Evolutionary conservation across 2,113 vertebrate species (phyloP), one percentile per base, ranked within the genome.

Genomic region (Thymallus thymallus): DNA sequence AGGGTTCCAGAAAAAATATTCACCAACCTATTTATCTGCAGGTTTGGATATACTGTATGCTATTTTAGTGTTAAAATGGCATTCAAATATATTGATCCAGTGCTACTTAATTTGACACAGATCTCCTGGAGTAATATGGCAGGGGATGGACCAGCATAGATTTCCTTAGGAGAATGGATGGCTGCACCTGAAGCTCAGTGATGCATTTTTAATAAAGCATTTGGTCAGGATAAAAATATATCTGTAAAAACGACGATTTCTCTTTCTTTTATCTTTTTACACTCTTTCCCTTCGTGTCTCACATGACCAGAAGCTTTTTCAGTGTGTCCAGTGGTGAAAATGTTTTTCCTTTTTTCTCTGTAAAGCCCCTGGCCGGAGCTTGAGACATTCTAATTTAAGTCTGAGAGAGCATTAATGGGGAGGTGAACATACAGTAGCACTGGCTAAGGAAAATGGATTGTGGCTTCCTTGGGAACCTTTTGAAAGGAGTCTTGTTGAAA

Each of bases 401-500:
- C 69, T 68, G 79, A 77, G 69, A 82, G 82, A 78, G 82, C 80
- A 84, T 30, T 80, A 83, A 81, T 78, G 77, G 75, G 80, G 75
- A 76, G 88, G 82, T 78, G 81, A 82, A 87, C 81, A 79, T 75
- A 10, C 35, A 41, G 35, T 41, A 77, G 81, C 61, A 77, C 76
- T 76, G 86, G 83, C 87, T 84, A 77, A 85, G 78, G 80, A 91
- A 91, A 89, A 92, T 86, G 83, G 87, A 91, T 90, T 79, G 85
- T 75, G 83, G 78, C 82, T 82, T 91, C 85, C 89, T 86, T 61
- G 45, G 86, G 87, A 91, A 88, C 87, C 91, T 91, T 92, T 93
- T 93, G 91, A 79, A 72, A 78, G 61, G 76, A 74, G 84, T 87
- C 84, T 85, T 75, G 84, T 87, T 89, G 68, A 90, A 92, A 92